Evolutionary conservation across 1,140 invertebrate genomes (phyloP), one percentile per base, ranked within the genome.

Genomic region (Bombus huntii): DNA sequence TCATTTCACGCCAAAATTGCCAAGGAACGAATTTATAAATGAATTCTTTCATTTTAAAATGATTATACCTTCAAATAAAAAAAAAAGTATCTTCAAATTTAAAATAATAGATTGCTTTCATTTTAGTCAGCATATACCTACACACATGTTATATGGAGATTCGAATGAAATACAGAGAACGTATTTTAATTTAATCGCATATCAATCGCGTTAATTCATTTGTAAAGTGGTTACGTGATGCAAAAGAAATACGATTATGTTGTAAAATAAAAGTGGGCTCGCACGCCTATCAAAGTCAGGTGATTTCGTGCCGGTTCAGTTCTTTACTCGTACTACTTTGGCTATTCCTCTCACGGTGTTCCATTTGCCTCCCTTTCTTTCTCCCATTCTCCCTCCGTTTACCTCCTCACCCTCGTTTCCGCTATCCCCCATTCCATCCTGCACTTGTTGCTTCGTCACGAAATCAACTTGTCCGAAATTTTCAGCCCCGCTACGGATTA

Each of bases 381-480:
- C 76, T 44, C 31, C 42, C 62, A 34, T 47, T 79, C 31, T 25
- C 75, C 65, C 37, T 15, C 31, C 39, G 34, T 39, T 28, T n/a
- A 28, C 28, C 22, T 44, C 62, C 25, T 39, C 34, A 28, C 47
- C 47, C 73, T 39, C n/a, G 75, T 59, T 79, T 57, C 75, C 47
- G 37, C 39, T 15, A 44, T 68, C 22, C 66, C 82, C 68, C 62
- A n/a, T 85, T 65, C 82, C 78, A 47, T 31, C 34, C 68, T 85
- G 34, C 83, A 85, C 83, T 85, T 85, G 83, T 85, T 85, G 83
- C 83, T 85, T 85, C 83, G 83, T 85, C 83, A 85, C 83, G 83
- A 72, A 80, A 79, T 65, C 76, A 62, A 71, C 39, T 34, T 47
- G 83, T 22, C 77, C 83, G 77, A 85, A 85, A 85, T 73, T 80